Conservation (phyloP, 53 echinoderm and acorn worm genomes). For the Holothuria scabra region DNA sequence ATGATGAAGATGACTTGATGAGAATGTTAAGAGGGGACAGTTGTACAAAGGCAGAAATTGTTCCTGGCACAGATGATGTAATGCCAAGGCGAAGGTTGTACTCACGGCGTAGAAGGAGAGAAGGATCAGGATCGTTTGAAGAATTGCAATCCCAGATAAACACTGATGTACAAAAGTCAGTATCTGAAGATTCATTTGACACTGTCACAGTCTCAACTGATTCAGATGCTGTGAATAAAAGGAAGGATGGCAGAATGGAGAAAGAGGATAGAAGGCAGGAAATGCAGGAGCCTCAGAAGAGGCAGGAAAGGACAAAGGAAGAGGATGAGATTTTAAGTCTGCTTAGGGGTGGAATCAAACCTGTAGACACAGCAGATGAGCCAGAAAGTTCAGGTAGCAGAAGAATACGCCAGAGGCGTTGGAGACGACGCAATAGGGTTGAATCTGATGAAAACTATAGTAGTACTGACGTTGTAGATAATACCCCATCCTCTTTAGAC, state of each 20-base stretch:
- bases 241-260: no score
- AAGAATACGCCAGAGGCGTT: neutral
- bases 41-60: conserved; percentile 41
- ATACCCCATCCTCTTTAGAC: no score
- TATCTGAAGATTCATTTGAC: conserved; percentile 32
- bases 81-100: conserved; percentile 15
- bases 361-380: neutral
- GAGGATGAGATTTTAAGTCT: conserved; percentile 63
- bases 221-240: no score
- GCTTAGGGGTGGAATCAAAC: conserved; percentile 48
- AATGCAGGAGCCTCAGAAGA: neutral
- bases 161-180: neutral
- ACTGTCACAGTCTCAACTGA: no score
- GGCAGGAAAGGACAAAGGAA: conserved; percentile 20
- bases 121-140: conserved; percentile 33
- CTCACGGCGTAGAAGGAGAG: conserved; percentile 11
- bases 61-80: conserved; percentile 33
- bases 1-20: conserved; percentile 86
- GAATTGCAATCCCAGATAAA: neutral
- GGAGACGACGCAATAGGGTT: neutral
- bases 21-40: conserved; percentile 65
- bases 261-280: no score
- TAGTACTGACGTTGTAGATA: no score
- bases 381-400: neutral
- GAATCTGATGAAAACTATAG: neutral